Conservation (phyloP, 2,797 vertebrate genomes). For the Anniella stebbinsi region DNA sequence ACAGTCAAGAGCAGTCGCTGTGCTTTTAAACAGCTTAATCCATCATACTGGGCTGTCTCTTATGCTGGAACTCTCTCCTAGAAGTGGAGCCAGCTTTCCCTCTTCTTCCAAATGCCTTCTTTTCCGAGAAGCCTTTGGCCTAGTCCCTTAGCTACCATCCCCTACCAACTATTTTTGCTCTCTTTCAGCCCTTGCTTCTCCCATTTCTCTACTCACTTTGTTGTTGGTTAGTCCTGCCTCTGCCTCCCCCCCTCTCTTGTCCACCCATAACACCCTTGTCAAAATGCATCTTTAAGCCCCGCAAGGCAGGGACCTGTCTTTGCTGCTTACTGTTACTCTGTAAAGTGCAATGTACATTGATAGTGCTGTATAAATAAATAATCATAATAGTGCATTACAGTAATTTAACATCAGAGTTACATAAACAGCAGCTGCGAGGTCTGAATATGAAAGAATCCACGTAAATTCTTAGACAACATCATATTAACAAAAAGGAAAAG, state of each 20-base stretch:
- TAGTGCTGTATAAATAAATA: constrained; percentile 17
- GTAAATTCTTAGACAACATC: constrained; percentile 13
- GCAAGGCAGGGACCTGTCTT: neutral
- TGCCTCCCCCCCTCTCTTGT: neutral
- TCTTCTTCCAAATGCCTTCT: neutral
- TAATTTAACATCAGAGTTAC: constrained; percentile 5
- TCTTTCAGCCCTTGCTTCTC: neutral
- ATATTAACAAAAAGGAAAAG: constrained; percentile 39
- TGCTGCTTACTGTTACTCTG: neutral
- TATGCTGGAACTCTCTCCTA: neutral
- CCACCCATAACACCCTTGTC: neutral
- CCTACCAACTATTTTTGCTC: neutral
- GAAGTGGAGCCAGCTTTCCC: neutral
- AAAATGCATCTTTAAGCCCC: constrained; percentile 2
- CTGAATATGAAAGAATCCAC: constrained; percentile 7
- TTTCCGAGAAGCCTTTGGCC: neutral
- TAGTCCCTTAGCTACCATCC: neutral
- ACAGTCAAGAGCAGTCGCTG: neutral
- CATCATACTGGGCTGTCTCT: neutral
- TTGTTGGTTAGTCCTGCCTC: neutral
- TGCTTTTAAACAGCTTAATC: neutral
- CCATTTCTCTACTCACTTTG: neutral
- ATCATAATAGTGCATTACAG: neutral
- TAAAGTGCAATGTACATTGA: neutral
- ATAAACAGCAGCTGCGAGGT: neutral